phyloP scores from a whole-genome alignment of 2,113 vertebrate species.

The Oxygymnocypris stewartii region DNA sequence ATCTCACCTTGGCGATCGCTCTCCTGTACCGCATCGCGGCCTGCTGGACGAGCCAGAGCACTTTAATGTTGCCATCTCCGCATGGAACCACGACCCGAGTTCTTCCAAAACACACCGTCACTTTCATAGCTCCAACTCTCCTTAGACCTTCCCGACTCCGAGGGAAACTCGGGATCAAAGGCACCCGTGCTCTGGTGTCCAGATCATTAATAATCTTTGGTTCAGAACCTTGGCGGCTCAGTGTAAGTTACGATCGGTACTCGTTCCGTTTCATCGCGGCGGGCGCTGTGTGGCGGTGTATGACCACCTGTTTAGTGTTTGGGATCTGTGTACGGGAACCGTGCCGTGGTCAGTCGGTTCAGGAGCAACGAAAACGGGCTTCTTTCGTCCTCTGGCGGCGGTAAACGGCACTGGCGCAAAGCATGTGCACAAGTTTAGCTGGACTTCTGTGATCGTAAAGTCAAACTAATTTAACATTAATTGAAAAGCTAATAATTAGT shows the following conservation, averaged over 20 bases:
- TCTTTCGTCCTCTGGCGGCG: slow-evolving; percentile 24
- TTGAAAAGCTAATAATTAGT: background rate
- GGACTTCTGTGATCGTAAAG: too few species aligned
- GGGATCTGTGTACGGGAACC: slow-evolving; percentile 7
- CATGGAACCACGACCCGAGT: slow-evolving; percentile 85
- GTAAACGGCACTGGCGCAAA: background rate
- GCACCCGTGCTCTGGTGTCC: slow-evolving; percentile 10
- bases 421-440: background rate
- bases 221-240: background rate
- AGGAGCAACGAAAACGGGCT: background rate
- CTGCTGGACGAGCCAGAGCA: slow-evolving; percentile 80
- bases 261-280: slow-evolving; percentile 45
- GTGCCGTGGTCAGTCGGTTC: slow-evolving; percentile 4
- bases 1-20: slow-evolving; percentile 82
- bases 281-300: slow-evolving; percentile 18
- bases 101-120: slow-evolving; percentile 82
- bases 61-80: slow-evolving; percentile 82
- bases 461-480: background rate
- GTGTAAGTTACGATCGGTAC: background rate
- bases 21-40: slow-evolving; percentile 82
- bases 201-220: slow-evolving; percentile 48
- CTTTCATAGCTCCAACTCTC: slow-evolving; percentile 59
- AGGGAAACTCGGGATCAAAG: slow-evolving; percentile 61
- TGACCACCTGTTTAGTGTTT: slow-evolving; percentile 64
- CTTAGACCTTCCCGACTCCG: slow-evolving; percentile 44